Conservation (phyloP, 2,113 vertebrate genomes). For the Numida meleagris region DNA sequence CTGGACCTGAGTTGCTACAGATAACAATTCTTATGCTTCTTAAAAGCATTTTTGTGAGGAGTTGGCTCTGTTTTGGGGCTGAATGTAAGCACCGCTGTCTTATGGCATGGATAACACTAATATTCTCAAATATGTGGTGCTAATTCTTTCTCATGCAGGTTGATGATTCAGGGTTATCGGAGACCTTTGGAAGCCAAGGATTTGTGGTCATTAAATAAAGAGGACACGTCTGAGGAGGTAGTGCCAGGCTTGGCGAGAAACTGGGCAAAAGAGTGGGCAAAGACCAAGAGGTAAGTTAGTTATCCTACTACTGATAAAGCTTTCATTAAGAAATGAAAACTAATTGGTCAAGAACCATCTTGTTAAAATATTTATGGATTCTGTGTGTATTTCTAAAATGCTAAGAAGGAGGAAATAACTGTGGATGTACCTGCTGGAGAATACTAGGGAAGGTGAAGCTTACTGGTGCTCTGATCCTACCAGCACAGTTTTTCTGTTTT, state of each 20-base stretch:
- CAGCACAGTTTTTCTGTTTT: neutral
- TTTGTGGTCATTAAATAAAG: slow-evolving; percentile 92
- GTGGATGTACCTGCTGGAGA: too few species aligned
- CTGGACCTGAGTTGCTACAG: neutral
- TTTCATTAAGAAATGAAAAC: neutral
- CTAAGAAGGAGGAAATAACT: neutral
- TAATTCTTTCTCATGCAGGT: slow-evolving; percentile 67
- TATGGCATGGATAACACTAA: accelerated
- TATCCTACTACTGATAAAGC: neutral
- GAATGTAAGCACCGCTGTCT: neutral
- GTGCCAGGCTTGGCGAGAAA: slow-evolving; percentile 85
- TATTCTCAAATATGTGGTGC: neutral
- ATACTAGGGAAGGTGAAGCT: neutral
- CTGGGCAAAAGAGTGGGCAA: slow-evolving; percentile 89
- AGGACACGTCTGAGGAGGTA: slow-evolving; percentile 85
- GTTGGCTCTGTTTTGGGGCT: neutral
- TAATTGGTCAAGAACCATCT: neutral
- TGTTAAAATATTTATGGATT: neutral
- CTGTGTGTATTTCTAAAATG: neutral
- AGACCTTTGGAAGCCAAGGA: slow-evolving; percentile 89
- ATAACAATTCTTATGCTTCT: neutral
- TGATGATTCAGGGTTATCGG: slow-evolving; percentile 89
- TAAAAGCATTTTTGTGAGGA: neutral
- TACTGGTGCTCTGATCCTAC: neutral
- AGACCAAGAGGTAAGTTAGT: slow-evolving; percentile 85